These are phyloP conservation scores for Siderastrea radians DNA, from an alignment of 92 coral and sea anemone genomes.

Conservation along the genomic window DNA sequence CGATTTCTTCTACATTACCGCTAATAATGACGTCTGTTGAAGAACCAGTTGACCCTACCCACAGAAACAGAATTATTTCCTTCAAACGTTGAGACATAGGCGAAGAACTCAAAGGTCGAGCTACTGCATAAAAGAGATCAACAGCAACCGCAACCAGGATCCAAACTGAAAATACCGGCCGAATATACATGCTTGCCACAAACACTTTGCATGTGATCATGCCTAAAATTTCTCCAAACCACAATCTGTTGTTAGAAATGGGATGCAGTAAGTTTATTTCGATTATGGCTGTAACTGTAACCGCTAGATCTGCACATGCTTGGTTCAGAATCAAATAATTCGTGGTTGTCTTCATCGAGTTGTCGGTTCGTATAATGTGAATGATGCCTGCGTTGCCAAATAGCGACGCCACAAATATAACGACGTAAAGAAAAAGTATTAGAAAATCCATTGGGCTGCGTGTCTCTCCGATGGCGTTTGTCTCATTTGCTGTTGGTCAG, in stretches of 20 bases:
- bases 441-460: background rate
- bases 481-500: background rate
- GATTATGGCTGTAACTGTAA: background rate
- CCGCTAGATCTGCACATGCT: slow-evolving; percentile 5
- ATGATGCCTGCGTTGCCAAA: slow-evolving; percentile 25
- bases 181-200: no score
- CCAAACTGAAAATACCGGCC: slow-evolving; percentile 11
- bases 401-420: background rate
- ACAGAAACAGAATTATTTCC: background rate
- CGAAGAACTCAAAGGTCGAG: background rate
- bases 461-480: background rate
- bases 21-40: background rate
- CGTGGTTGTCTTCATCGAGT: slow-evolving; percentile 1
- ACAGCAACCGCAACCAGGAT: slow-evolving; percentile 6
- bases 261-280: no score
- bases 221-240: slow-evolving; percentile 6
- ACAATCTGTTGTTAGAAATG: background rate
- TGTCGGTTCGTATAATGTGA: background rate
- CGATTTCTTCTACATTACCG: background rate
- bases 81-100: slow-evolving; percentile 11
- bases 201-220: background rate
- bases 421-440: background rate
- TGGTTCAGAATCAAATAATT: slow-evolving; percentile 20
- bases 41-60: slow-evolving; percentile 1
- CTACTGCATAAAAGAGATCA: slow-evolving; percentile 19